Percentiles rank a stretch among this genome's conserved stretches.
Conservation (phyloP, 2,113 vertebrate species). For the Eulemur rufifrons region DNA sequence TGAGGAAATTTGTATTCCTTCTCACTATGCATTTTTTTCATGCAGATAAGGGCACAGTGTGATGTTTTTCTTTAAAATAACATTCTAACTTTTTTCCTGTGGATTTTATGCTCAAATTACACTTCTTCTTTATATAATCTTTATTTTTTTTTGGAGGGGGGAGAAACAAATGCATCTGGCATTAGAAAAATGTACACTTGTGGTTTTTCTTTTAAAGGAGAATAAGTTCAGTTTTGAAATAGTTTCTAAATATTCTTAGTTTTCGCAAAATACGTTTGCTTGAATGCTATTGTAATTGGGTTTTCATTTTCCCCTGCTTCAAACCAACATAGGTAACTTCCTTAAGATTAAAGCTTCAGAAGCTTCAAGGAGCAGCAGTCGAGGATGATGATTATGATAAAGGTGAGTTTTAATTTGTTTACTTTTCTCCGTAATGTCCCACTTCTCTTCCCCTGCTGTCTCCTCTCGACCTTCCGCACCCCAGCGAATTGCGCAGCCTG, state of each 20-base stretch:
- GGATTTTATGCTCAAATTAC: slow-evolving; percentile 42
- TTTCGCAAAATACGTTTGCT: not conserved
- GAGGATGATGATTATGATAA: slow-evolving; percentile 92
- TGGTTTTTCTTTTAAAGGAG: not conserved
- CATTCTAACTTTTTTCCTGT: slow-evolving; percentile 31
- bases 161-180: not conserved
- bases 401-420: slow-evolving; percentile 81
- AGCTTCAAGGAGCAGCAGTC: slow-evolving; percentile 91
- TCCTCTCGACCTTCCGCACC: not conserved
- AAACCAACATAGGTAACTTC: slow-evolving; percentile 86
- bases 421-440: not conserved
- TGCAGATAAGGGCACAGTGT: not conserved
- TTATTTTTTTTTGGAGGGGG: not conserved
- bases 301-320: slow-evolving; percentile 28
- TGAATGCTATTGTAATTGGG: slow-evolving; percentile 16
- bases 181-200: slow-evolving; percentile 7
- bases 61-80: slow-evolving; percentile 61
- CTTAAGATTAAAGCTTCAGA: slow-evolving; percentile 89
- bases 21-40: not conserved
- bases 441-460: not conserved
- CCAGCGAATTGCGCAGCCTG: too few species aligned
- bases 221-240: not conserved
- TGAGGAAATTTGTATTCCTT: not conserved
- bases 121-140: not conserved
- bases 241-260: not conserved